A percentile compares a stretch with the other conserved stretches of the same genome.
phyloP scores from a whole-genome alignment of 2,797 vertebrate species.

The Hylomyscus alleni region DNA sequence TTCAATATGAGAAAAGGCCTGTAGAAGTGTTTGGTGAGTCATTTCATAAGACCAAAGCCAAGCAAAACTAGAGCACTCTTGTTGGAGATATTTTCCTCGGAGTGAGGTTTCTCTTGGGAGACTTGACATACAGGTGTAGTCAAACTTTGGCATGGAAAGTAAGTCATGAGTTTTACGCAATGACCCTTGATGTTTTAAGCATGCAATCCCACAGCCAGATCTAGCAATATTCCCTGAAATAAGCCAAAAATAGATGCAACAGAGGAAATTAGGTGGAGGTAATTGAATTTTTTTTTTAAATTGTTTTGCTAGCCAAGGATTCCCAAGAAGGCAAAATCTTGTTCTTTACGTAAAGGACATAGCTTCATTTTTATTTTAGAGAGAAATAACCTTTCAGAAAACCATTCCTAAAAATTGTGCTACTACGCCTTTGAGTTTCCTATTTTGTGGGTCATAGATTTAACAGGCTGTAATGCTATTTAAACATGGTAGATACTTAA shows the following conservation, averaged over 20 bases:
- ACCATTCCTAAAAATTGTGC: conserved; percentile 47
- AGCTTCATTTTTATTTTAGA: conserved; percentile 10
- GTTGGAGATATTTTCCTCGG: conserved; percentile 68
- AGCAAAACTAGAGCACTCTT: conserved; percentile 76
- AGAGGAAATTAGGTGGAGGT: conserved; percentile 54
- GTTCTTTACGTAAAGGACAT: neutral
- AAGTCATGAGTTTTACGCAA: conserved; percentile 61
- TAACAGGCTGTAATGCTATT: conserved; percentile 72
- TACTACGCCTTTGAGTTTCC: conserved; percentile 51
- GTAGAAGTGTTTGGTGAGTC: conserved; percentile 66
- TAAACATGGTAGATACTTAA: conserved; percentile 75
- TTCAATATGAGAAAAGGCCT: conserved; percentile 69
- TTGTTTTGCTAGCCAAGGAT: neutral
- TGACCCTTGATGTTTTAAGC: conserved; percentile 45
- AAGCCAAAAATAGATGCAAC: conserved; percentile 22
- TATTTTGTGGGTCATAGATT: conserved; percentile 68
- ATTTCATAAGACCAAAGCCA: conserved; percentile 81
- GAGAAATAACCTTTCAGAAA: conserved; percentile 71
- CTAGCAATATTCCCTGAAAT: conserved; percentile 20
- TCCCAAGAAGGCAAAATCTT: conserved; percentile 23
- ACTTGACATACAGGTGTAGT: conserved; percentile 61
- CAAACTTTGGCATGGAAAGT: conserved; percentile 65
- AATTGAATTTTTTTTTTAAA: neutral
- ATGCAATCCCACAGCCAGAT: conserved; percentile 30
- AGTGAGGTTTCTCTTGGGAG: conserved; percentile 45